Percentiles rank a stretch among this genome's conserved stretches.
phyloP scores from a whole-genome alignment of 1,140 invertebrate species.

The Drosophila fuyamai region DNA sequence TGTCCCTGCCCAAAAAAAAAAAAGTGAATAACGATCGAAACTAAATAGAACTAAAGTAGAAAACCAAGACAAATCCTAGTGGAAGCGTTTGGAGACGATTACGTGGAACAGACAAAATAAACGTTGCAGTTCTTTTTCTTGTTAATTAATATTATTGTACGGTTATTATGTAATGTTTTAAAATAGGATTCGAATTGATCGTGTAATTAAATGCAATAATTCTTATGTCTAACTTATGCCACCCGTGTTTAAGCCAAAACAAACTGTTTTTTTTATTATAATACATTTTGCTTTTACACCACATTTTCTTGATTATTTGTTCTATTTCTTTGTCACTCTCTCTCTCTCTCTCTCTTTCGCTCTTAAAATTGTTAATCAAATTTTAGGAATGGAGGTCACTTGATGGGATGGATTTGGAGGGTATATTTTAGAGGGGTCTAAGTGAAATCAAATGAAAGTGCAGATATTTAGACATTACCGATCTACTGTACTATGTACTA shows the following conservation, averaged over 20 bases:
- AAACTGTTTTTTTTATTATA: slow-evolving; percentile 15
- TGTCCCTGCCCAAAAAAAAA: slow-evolving; percentile 15
- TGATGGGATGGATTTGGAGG: slow-evolving; percentile 4
- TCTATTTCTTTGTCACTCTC: slow-evolving; percentile 1
- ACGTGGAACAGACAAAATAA: slow-evolving; percentile 34
- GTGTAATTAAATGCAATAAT: slow-evolving; percentile 65
- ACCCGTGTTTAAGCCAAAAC: slow-evolving; percentile 51
- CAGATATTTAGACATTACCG: slow-evolving; percentile 25
- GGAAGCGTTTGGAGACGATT: slow-evolving; percentile 17
- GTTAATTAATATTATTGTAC: slow-evolving; percentile 67
- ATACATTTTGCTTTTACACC: slow-evolving; percentile 13
- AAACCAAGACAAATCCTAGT: slow-evolving; percentile 49
- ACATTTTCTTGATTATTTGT: slow-evolving; percentile 1
- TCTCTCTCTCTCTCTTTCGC: background rate
- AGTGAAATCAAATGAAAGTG: slow-evolving; percentile 39
- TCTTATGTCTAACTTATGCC: slow-evolving; percentile 54
- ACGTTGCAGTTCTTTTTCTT: slow-evolving; percentile 64
- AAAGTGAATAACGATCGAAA: slow-evolving; percentile 20
- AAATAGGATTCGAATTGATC: slow-evolving; percentile 61
- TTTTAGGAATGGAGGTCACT: background rate
- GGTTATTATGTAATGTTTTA: slow-evolving; percentile 69
- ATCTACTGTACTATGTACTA: slow-evolving; percentile 41
- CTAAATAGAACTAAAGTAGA: slow-evolving; percentile 29
- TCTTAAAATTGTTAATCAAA: slow-evolving; percentile 2
- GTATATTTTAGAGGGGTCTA: slow-evolving; percentile 2